Evolutionary conservation across 2,888 invertebrate genomes (phyloP).

Genomic region (Opisthograptis luteolata): DNA sequence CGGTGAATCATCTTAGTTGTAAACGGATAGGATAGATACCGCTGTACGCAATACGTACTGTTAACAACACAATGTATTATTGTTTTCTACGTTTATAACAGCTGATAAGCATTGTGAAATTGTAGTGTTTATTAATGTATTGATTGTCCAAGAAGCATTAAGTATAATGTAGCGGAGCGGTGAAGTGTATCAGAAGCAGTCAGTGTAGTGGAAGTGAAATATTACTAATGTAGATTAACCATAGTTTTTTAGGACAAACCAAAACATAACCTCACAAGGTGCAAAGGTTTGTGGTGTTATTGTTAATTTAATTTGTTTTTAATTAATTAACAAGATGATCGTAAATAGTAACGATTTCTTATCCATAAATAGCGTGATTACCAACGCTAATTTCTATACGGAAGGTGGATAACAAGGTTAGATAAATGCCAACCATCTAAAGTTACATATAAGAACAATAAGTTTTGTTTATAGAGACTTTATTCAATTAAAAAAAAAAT

Average conservation of each 20-base stretch:
- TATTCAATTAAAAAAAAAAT: too few species aligned
- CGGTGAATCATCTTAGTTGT: constrained; percentile 11
- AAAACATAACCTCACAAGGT: constrained; percentile 49
- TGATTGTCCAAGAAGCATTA: constrained; percentile 5
- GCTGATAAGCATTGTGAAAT: constrained; percentile 24
- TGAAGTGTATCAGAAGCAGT: constrained; percentile 23
- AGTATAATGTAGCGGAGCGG: constrained; percentile 11
- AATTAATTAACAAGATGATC: neutral
- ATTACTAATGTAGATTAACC: constrained; percentile 14
- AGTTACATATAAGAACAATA: too few species aligned
- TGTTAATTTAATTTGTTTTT: neutral
- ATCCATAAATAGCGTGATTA: too few species aligned
- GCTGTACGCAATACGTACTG: constrained; percentile 4
- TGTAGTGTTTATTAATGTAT: constrained; percentile 15
- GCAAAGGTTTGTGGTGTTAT: constrained; percentile 37
- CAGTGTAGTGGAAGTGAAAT: constrained; percentile 18
- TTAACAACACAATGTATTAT: neutral
- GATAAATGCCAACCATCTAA: too few species aligned
- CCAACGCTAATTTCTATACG: too few species aligned
- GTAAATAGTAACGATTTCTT: neutral
- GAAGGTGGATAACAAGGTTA: too few species aligned
- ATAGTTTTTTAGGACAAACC: constrained; percentile 18
- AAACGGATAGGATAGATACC: constrained; percentile 17
- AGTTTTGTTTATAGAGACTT: too few species aligned
- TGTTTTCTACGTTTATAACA: constrained; percentile 8